Evolutionary conservation across 2,797 vertebrate genomes (phyloP), one percentile per base, ranked within the genome.

Genomic region (Pogonophryne albipinna): DNA sequence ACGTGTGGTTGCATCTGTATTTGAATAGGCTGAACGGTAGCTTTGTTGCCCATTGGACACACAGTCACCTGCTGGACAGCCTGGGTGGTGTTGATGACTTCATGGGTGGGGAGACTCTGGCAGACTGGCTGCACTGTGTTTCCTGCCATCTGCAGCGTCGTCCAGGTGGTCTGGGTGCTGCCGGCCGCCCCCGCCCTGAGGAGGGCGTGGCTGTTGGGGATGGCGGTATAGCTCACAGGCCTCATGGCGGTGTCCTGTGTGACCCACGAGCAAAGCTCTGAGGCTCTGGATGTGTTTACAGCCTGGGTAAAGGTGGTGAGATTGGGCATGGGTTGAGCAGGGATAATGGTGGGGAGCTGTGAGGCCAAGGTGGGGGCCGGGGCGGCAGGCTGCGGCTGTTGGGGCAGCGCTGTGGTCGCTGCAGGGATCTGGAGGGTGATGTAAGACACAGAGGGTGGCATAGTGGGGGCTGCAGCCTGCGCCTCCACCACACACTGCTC

Each of bases 141-240:
- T 63, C 97, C 97, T 0, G 97, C 94, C 82, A 99, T 94, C 71
- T 99, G 98, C 89, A 99, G 88, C 11, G 98, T 99, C 19, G 98
- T 99, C 98, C 98, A 99, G 0, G 98, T 99, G 10, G 98, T 99
- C 92, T 99, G 98, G 2, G 98, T 99, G 89, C 96, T 98, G 74
- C 97, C 97, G 78, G 96, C 94, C 2, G 96, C 95, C 78, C 94
- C 96, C 31, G 96, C 91, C 76, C 94, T 95, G 74, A 93, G 91
- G 71, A 94, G 89, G 65, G 88, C 78, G 66, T 91, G 92, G 64
- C 84, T 95, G 71, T 90, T 77, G 38, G 93, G 91, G 0, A 94
- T 73, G 10, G 59, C 74, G 10, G 93, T 90, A 31, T 91, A 93
- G 74, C 88, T 89, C 55, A 91, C 63, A 0, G 84, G 86, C 5